These are phyloP conservation scores for Podilymbus podiceps DNA, from an alignment of 2,113 vertebrate species.

Conservation along the genomic window DNA sequence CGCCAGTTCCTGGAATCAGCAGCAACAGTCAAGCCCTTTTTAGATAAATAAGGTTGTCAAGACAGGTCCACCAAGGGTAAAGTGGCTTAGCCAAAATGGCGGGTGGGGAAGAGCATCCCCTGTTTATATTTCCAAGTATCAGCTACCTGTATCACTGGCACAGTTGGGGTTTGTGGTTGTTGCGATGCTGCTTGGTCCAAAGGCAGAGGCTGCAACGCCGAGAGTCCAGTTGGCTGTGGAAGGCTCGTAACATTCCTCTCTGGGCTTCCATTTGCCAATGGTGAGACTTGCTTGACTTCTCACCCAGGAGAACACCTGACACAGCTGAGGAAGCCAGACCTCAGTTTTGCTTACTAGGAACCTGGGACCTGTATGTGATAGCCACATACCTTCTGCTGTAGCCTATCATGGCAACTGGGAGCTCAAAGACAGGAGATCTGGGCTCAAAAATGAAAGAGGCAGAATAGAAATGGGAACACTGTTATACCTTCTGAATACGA, in stretches of 20 bases:
- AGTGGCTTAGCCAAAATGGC: slow-evolving; percentile 14
- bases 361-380: not conserved
- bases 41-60: not conserved
- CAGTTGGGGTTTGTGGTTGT: not conserved
- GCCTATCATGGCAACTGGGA: not conserved
- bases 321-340: not conserved
- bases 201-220: not conserved
- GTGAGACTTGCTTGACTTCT: not conserved
- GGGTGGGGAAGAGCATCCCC: not conserved
- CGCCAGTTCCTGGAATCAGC: not conserved
- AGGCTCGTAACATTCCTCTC: not conserved
- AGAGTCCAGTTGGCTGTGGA: not conserved
- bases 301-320: not conserved
- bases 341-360: not conserved
- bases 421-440: not conserved
- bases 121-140: not conserved
- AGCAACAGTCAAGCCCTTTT: not conserved
- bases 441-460: not conserved
- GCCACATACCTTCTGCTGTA: not conserved
- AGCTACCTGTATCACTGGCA: not conserved
- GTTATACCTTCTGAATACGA: not conserved
- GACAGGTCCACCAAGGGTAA: not conserved
- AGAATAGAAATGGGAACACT: not conserved
- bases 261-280: not conserved
- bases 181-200: not conserved